Evolutionary conservation across 92 coral and sea anemone species (phyloP), one percentile per base, ranked within the genome.

Genomic region (Zoanthus solanderi): DNA sequence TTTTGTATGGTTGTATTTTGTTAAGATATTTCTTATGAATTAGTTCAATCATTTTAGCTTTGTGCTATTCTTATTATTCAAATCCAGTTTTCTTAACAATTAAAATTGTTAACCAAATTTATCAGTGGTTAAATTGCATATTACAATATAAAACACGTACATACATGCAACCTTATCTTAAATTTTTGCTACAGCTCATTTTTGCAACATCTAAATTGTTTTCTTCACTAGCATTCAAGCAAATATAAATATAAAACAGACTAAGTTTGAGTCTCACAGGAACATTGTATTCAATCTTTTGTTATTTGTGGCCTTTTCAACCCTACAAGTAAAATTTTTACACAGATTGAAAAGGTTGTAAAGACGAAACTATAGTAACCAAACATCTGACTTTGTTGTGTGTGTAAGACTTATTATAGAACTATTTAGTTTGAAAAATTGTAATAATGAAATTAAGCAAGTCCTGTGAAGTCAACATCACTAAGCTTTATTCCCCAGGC

Each of bases 401-500:
- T 57, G 63, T 57, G 63, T 57, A 57, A 57, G 63, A 57, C 63
- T 57, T 57, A 57, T 57, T 57, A 57, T 57, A 57, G 63, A 57
- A 57, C 63, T 57, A 57, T 57, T 57, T 57, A 57, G 63, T 57
- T 57, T 57, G 63, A 57, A 57, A 57, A 57, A 57, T 57, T 57
- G 63, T 57, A 57, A 57, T 57, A 57, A 57, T 57, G 63, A 57
- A 57, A 57, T 57, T 57, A 57, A 57, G 63, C 63, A 57, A 57
- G 63, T 57, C 63, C 63, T 57, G 63, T 57, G 63, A 57, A 57
- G 63, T 57, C 63, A 57, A 57, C 63, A 57, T 57, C 63, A 57
- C 63, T 57, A 57, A 57, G 63, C 63, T 57, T 57, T 57, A 57
- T 57, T 57, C 63, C 63, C 63, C 63, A 57, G 63, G 63, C 63